phyloP scores from a whole-genome alignment of 2,888 invertebrate genomes.

The Myopa testacea region DNA sequence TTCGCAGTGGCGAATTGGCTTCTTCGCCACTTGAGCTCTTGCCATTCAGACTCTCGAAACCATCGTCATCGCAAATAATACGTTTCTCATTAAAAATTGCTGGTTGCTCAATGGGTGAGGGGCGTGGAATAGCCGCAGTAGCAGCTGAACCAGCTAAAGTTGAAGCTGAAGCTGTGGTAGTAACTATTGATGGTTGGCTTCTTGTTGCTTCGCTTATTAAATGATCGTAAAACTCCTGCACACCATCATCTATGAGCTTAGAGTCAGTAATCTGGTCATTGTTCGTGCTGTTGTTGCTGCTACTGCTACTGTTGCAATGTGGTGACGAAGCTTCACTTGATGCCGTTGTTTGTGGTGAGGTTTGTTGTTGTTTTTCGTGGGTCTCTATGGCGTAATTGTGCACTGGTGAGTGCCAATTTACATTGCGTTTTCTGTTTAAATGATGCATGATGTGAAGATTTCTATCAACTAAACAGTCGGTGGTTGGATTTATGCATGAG shows the following conservation, averaged over 20 bases:
- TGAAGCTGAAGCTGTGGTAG: background rate
- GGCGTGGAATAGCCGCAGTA: background rate
- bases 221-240: conserved; percentile 53
- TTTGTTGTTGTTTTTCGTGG: conserved; percentile 59
- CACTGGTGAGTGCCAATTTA: conserved; percentile 67
- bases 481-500: conserved; percentile 25
- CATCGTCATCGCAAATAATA: conserved; percentile 77
- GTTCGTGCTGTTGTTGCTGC: conserved; percentile 25
- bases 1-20: conserved; percentile 46
- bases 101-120: background rate
- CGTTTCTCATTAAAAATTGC: conserved; percentile 49
- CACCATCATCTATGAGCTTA: conserved; percentile 48
- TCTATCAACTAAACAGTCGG: conserved; percentile 37
- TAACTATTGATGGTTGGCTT: background rate
- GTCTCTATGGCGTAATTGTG: conserved; percentile 60
- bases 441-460: conserved; percentile 40
- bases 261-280: background rate
- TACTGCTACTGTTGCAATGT: conserved; percentile 18
- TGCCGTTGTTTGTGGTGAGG: conserved; percentile 49
- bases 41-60: conserved; percentile 87
- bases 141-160: background rate
- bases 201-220: conserved; percentile 47
- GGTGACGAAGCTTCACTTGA: conserved; percentile 49
- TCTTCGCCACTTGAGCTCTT: conserved; percentile 79
- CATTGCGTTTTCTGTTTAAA: conserved; percentile 63